Conservation (phyloP, 2,113 vertebrate species). For the Chamaea fasciata region DNA sequence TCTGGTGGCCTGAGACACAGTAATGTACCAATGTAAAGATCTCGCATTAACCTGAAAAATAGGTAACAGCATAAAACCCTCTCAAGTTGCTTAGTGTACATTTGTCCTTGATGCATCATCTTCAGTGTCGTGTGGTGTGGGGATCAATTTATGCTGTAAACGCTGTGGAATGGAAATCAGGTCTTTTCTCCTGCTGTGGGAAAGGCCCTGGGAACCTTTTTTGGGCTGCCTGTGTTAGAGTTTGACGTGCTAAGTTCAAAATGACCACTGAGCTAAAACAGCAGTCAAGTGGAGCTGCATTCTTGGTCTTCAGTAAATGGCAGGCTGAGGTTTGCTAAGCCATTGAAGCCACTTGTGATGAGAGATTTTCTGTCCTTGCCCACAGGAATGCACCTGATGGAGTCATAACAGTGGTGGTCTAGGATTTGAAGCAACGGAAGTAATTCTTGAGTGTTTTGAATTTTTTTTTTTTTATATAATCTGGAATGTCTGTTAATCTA, state of each 20-base stretch:
- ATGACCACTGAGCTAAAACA: neutral
- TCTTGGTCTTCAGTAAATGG: neutral
- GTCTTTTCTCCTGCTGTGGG: neutral
- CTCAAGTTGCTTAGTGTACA: neutral
- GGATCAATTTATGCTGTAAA: neutral
- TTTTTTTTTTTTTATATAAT: neutral
- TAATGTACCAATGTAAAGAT: conserved; percentile 19
- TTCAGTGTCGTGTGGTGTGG: neutral
- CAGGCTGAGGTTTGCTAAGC: neutral
- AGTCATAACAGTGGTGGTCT: fast-evolving
- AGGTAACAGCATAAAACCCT: neutral
- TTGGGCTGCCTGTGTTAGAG: neutral
- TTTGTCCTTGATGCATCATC: neutral
- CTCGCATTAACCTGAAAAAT: conserved; percentile 3
- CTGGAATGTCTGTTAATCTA: neutral
- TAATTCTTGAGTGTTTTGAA: neutral
- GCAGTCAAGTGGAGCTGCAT: neutral
- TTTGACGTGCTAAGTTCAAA: neutral
- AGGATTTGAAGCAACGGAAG: neutral
- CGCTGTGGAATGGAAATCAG: neutral
- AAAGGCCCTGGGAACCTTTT: neutral
- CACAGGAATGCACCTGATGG: neutral
- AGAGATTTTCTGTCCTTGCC: neutral
- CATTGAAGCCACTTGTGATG: neutral
- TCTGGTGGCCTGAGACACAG: neutral